Conservation (phyloP, 2,113 vertebrate species). For the Pitta sordida region DNA sequence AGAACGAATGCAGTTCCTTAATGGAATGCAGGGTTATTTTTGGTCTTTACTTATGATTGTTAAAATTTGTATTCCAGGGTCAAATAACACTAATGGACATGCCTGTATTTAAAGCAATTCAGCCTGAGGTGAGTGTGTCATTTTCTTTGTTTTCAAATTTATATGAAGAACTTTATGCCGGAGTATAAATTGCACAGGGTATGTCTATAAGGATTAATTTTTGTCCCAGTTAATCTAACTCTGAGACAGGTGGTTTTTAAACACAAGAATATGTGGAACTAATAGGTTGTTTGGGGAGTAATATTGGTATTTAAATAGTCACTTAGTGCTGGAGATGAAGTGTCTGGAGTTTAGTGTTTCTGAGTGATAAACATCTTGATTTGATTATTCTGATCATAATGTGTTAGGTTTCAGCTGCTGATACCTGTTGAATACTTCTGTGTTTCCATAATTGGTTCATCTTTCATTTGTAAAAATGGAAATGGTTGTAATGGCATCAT, state of each 20-base stretch:
- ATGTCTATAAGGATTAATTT: background rate
- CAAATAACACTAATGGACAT: constrained; percentile 98
- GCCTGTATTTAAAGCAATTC: constrained; percentile 97
- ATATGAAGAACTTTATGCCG: background rate
- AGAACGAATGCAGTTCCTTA: background rate
- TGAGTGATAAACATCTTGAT: background rate
- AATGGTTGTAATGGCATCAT: background rate
- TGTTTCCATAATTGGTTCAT: background rate
- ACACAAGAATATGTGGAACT: background rate
- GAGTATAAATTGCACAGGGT: background rate
- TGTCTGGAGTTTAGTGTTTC: background rate
- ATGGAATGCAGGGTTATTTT: background rate
- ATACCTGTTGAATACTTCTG: background rate
- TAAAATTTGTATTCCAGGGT: constrained; percentile 74
- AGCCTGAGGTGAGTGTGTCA: constrained; percentile 88
- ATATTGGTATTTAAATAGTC: background rate
- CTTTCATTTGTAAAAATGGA: background rate
- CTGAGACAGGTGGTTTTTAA: background rate
- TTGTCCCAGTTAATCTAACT: background rate
- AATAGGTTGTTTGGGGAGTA: background rate
- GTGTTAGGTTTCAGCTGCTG: background rate
- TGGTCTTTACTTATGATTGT: background rate
- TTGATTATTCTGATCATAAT: background rate
- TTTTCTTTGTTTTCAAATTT: constrained; percentile 1
- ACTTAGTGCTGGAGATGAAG: background rate